Percentiles rank a stretch among this genome's conserved stretches.
phyloP scores from a whole-genome alignment of 1,140 invertebrate species.

The Nomia melanderi region DNA sequence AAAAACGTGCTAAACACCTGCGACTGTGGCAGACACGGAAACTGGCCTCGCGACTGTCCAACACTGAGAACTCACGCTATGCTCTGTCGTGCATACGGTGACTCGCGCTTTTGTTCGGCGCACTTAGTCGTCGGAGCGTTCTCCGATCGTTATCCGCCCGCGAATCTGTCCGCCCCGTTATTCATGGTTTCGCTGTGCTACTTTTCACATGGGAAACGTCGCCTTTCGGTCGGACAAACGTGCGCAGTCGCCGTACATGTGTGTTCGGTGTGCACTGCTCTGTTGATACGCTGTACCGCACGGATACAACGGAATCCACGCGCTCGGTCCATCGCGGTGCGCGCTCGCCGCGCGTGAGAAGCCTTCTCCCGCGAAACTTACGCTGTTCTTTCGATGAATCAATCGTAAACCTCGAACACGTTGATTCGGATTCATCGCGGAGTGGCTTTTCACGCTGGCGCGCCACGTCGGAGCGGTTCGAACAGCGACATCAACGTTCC shows the following conservation, averaged over 20 bases:
- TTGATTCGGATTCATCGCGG: neutral
- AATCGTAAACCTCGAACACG: too few relatives aligned
- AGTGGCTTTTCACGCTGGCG: neutral
- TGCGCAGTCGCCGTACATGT: constrained; percentile 47
- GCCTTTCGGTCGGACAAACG: too few relatives aligned
- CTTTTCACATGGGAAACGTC: too few relatives aligned
- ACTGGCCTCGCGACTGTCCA: constrained; percentile 39
- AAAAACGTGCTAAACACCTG: constrained; percentile 3
- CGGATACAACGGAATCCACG: constrained; percentile 30
- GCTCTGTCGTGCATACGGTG: too few relatives aligned
- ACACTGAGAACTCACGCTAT: constrained; percentile 56
- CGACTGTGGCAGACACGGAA: constrained; percentile 37
- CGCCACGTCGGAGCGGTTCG: neutral
- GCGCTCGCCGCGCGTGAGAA: neutral
- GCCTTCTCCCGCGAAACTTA: neutral
- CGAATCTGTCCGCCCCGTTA: too few relatives aligned
- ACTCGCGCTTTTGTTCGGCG: too few relatives aligned
- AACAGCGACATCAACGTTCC: constrained; percentile 15
- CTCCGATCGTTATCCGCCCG: too few relatives aligned
- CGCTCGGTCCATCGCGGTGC: constrained; percentile 13
- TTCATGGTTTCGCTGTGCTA: too few relatives aligned
- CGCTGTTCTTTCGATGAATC: too few relatives aligned
- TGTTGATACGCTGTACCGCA: constrained; percentile 58
- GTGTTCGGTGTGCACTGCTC: constrained; percentile 68
- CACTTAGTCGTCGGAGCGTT: too few relatives aligned